These are phyloP conservation scores for Columbina picui DNA, from an alignment of 2,113 vertebrate genomes.

Conservation along the genomic window DNA sequence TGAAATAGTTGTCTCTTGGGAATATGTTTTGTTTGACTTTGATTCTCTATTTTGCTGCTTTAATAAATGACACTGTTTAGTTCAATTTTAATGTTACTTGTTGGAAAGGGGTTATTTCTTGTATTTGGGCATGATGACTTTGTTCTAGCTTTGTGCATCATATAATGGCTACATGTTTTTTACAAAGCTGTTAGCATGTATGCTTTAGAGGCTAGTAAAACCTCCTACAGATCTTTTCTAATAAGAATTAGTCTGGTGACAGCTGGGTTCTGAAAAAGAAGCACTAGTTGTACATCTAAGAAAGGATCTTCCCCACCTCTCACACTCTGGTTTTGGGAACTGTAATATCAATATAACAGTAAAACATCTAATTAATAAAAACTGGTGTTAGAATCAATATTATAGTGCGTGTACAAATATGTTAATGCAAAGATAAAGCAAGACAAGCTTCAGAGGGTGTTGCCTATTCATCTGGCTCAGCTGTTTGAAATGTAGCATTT, in stretches of 20 bases:
- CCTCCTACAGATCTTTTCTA: not conserved
- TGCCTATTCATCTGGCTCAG: not conserved
- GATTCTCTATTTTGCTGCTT: not conserved
- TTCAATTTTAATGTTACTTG: not conserved
- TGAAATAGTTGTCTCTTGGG: constrained; percentile 3
- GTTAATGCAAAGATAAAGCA: not conserved
- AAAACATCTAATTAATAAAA: not conserved
- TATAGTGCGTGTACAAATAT: not conserved
- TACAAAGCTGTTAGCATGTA: not conserved
- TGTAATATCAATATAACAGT: not conserved
- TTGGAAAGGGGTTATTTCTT: not conserved
- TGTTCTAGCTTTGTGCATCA: not conserved
- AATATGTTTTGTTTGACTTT: not conserved
- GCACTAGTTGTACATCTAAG: not conserved
- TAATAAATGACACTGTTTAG: not conserved
- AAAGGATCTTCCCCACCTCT: fast-evolving
- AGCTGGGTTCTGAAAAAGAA: not conserved
- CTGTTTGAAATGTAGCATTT: not conserved
- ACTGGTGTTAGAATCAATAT: not conserved
- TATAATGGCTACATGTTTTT: not conserved
- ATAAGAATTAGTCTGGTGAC: not conserved
- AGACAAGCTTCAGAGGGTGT: not conserved
- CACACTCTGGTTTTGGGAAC: not conserved
- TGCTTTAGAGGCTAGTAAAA: not conserved
- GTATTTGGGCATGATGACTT: not conserved